Base-by-base conservation (phyloP, 2,888 invertebrate species). In the Fragum sueziense region DNA sequence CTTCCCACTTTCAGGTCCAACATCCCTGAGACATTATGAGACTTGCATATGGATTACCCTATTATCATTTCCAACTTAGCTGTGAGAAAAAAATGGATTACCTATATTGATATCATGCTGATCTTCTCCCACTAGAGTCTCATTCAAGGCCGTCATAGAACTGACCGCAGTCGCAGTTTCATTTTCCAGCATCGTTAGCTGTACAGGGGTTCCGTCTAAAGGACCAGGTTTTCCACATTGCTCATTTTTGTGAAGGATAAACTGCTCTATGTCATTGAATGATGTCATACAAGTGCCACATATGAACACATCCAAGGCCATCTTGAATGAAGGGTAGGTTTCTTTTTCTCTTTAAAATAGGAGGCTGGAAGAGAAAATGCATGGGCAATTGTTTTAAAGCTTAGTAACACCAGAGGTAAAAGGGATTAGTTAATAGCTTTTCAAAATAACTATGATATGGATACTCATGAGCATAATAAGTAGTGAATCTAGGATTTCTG, bases 291-390 rank as follows among this genome's bases (percentile, higher is more conserved):
- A 93, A 0, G 86, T 82, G 7, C 93, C 93, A 86, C 93, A 93
- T 51, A 92, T 92, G 74, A 92, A 92, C 6, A 91, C 90, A 80
- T 93, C 93, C 81, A 90, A 71, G 17, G 88, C 88, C 90, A 90
- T 89, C 51, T 20, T 79, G 59, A n/a, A n/a, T n/a, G n/a, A n/a
- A n/a, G n/a, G 47, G 47, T 47, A 47, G 47, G n/a, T n/a, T 47
- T 14, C 47, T 47, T 47, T 9, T n/a, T 47, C 17, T 47, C n/a
- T n/a, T n/a, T 47, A n/a, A 20, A 14, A 47, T 47, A 14, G 14
- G 2, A 47, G n/a, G n/a, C 14, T 9, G 37, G 14, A 37, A 37
- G 14, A 37, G 6, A 37, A 37, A 9, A 9, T 37, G 14, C 37
- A 37, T 6, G 7, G 6, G 14, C 37, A 6, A 37, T 6, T 9